Evolutionary conservation across 2,797 vertebrate species (phyloP).

Genomic region (Potorous gilbertii): DNA sequence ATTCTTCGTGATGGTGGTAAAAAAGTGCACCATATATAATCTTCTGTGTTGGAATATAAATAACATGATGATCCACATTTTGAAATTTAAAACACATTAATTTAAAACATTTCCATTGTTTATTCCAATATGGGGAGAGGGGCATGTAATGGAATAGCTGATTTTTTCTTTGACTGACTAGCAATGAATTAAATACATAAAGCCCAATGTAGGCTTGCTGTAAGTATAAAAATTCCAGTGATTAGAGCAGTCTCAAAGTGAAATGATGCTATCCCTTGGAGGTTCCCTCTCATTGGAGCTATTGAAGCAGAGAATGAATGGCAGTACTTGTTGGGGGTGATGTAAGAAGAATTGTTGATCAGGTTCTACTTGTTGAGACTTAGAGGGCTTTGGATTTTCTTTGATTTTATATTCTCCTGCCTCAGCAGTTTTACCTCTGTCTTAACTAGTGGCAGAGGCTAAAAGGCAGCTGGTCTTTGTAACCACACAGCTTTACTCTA

Average conservation of each 20-base stretch:
- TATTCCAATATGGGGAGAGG: neutral
- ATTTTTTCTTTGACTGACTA: neutral
- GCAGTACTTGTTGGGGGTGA: neutral
- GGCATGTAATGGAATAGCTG: neutral
- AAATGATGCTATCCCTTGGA: neutral
- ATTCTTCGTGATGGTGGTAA: neutral
- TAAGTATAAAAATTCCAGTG: neutral
- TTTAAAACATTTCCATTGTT: neutral
- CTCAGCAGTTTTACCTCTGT: neutral
- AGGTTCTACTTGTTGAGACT: neutral
- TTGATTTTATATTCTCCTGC: neutral
- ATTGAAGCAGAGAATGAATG: neutral
- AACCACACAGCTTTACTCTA: neutral
- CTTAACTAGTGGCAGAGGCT: neutral
- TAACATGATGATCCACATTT: neutral
- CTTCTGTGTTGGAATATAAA: neutral
- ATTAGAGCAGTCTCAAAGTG: neutral
- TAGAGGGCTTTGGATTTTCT: neutral
- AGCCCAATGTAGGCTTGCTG: neutral
- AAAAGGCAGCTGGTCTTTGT: neutral
- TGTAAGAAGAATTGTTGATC: neutral
- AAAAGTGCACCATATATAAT: neutral
- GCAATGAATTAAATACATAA: neutral
- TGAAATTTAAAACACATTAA: neutral
- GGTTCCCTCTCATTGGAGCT: neutral